Conservation (phyloP, 1,140 invertebrate species). For the Cherax destructor region DNA sequence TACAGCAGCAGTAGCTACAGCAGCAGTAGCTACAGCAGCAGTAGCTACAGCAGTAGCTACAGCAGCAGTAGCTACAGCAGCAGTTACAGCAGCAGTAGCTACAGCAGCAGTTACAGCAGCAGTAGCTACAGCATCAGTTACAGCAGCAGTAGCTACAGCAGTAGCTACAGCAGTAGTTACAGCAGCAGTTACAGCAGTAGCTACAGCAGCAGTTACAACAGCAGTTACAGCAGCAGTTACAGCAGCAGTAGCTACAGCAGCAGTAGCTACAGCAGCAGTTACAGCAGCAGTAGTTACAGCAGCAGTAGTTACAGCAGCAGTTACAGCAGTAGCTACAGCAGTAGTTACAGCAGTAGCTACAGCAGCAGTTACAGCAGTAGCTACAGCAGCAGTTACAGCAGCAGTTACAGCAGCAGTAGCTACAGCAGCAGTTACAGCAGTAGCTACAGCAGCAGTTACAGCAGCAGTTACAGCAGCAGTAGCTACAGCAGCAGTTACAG, state of each 20-base stretch:
- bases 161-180: too few relatives aligned
- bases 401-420: constrained; percentile 1
- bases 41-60: too few relatives aligned
- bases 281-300: constrained; percentile 3
- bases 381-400: background rate
- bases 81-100: too few relatives aligned
- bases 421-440: background rate
- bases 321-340: too few relatives aligned
- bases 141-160: too few relatives aligned
- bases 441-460: background rate
- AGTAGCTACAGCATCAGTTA: background rate
- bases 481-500: too few relatives aligned
- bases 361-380: constrained; percentile 3
- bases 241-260: background rate
- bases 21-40: too few relatives aligned
- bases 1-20: too few relatives aligned
- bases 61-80: too few relatives aligned
- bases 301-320: background rate
- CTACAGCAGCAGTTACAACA: background rate
- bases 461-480: background rate
- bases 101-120: constrained; percentile 3
- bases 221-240: background rate
- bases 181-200: constrained; percentile 3
- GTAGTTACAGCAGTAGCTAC: too few relatives aligned
- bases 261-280: background rate